Percentiles rank a stretch among this genome's conserved stretches.
Evolutionary conservation across 2,113 vertebrate species (phyloP).

Genomic region (Cygnus atratus): DNA sequence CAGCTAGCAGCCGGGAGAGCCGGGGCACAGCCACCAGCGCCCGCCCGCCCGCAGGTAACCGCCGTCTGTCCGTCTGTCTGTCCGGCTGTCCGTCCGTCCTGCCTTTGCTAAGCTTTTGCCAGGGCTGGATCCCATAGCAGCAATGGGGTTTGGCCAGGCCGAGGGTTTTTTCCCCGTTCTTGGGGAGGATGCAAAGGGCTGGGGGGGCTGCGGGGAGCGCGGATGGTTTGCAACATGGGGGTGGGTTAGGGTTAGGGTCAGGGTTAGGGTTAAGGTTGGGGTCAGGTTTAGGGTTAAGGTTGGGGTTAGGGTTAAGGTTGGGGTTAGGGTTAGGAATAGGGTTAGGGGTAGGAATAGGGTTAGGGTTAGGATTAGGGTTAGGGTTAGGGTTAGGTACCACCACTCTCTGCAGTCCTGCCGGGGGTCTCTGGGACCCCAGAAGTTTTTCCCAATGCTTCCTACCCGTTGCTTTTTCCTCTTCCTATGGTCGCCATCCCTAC

Average conservation of each 20-base stretch:
- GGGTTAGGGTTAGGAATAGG: too few species aligned
- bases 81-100: neutral
- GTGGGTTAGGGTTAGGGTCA: neutral
- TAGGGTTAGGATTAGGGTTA: too few species aligned
- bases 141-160: rapidly evolving
- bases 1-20: neutral
- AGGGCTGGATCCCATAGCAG: rapidly evolving
- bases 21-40: neutral
- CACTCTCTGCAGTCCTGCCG: neutral
- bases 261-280: too few species aligned
- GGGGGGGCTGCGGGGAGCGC: rapidly evolving
- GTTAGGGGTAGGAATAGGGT: too few species aligned
- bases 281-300: too few species aligned
- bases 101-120: too few species aligned
- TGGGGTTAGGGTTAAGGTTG: too few species aligned
- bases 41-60: constrained; percentile 3
- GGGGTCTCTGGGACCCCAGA: neutral
- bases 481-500: neutral
- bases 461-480: neutral
- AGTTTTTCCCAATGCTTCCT: neutral
- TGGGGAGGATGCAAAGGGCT: neutral
- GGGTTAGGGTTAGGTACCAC: neutral
- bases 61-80: neutral
- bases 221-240: rapidly evolving
- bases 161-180: rapidly evolving